A percentile compares a stretch with the other conserved stretches of the same genome.
These are phyloP conservation scores for Meloidogyne floridensis DNA, from an alignment of 1,140 invertebrate species.

Conservation along the genomic window DNA sequence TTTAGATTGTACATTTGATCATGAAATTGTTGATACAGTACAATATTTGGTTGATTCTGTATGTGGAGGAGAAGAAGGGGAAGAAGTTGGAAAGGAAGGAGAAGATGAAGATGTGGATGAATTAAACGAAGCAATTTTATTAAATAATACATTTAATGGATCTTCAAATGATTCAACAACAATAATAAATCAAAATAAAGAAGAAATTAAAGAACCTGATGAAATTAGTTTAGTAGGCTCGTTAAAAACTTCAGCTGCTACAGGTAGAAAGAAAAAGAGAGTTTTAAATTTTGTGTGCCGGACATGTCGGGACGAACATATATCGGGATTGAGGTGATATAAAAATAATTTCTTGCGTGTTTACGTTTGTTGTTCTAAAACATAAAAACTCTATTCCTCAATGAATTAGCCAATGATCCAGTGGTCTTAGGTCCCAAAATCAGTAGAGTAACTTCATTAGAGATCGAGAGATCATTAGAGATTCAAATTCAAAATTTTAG, in stretches of 20 bases:
- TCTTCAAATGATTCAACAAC: background rate
- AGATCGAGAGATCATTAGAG: no score
- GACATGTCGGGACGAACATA: no score
- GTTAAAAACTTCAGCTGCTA: background rate
- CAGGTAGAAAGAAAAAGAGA: no score
- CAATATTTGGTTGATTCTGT: slow-evolving; percentile 55
- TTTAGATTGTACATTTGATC: slow-evolving; percentile 46
- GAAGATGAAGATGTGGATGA: slow-evolving; percentile 26
- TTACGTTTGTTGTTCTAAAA: no score
- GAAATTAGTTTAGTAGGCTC: slow-evolving; percentile 12
- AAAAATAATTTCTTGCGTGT: no score
- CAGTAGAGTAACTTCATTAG: no score
- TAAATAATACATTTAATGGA: slow-evolving; percentile 13
- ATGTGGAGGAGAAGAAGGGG: slow-evolving; percentile 39
- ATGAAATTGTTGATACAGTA: slow-evolving; percentile 49
- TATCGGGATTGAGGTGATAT: no score
- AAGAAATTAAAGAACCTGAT: background rate
- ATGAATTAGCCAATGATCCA: no score
- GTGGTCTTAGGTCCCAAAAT: no score
- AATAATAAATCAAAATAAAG: background rate
- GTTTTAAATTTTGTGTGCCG: no score
- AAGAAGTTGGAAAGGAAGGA: slow-evolving; percentile 44
- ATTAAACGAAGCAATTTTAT: slow-evolving; percentile 20
- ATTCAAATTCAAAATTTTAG: no score
- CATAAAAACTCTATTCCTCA: no score